These are phyloP conservation scores for Rhinogobio ventralis DNA, from an alignment of 2,797 vertebrate genomes.

Conservation along the genomic window DNA sequence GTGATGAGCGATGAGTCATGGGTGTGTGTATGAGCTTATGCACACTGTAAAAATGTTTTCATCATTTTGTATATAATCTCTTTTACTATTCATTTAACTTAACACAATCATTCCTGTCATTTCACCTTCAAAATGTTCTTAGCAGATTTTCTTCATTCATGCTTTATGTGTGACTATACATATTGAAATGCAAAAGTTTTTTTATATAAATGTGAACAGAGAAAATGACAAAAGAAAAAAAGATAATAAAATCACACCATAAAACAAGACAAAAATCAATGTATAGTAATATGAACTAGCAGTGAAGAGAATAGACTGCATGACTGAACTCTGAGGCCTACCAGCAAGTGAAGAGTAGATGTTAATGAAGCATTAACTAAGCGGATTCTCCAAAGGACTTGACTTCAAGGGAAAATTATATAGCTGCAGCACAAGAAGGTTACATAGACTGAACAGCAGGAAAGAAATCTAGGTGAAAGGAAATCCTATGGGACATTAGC, in stretches of 20 bases:
- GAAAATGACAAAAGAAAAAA: background rate
- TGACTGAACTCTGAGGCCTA: background rate
- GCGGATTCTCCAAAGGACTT: background rate
- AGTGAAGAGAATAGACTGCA: constrained; percentile 4
- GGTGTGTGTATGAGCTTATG: constrained; percentile 7
- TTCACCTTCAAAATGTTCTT: background rate
- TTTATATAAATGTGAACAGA: constrained; percentile 25
- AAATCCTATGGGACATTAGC: constrained; percentile 26
- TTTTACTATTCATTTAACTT: constrained; percentile 1
- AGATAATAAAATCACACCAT: background rate
- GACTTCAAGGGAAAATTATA: constrained; percentile 21
- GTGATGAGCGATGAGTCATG: constrained; percentile 26
- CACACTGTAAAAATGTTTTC: constrained; percentile 5
- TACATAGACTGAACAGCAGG: constrained; percentile 1
- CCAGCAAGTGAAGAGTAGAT: constrained; percentile 21
- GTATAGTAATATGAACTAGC: background rate
- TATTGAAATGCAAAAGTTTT: too few relatives aligned
- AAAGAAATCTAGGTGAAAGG: constrained; percentile 16
- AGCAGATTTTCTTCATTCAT: constrained; percentile 5
- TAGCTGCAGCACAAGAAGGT: background rate
- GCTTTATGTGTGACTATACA: constrained; percentile 2
- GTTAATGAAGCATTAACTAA: constrained; percentile 39
- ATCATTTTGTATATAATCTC: constrained; percentile 21
- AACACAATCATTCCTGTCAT: constrained; percentile 1
- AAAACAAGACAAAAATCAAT: background rate